A percentile compares a stretch with the other conserved stretches of the same genome.
phyloP scores from a whole-genome alignment of 2,797 vertebrate genomes.

The Parauchenoglanis punctatus region DNA sequence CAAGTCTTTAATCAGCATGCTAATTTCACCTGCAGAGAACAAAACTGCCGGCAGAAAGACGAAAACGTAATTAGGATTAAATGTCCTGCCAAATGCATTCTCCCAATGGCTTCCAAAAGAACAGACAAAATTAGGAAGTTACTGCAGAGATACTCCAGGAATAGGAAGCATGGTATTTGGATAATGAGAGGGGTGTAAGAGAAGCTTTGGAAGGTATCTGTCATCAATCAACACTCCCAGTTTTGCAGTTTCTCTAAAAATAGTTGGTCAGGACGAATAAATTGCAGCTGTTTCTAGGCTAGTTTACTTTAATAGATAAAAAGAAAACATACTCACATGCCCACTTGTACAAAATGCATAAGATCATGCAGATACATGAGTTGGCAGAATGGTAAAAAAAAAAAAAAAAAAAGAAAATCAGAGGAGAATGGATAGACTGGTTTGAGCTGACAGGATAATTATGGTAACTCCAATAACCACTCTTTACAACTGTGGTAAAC shows the following conservation, averaged over 20 bases:
- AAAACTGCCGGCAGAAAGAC: constrained; percentile 34
- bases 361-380: neutral
- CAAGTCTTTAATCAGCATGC: constrained; percentile 51
- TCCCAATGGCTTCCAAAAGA: neutral
- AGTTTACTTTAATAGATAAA: neutral
- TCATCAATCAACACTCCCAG: neutral
- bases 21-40: constrained; percentile 52
- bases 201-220: neutral
- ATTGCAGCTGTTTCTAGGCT: neutral
- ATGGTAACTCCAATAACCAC: neutral
- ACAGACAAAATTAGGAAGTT: constrained; percentile 13
- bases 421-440: neutral
- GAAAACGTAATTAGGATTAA: constrained; percentile 45
- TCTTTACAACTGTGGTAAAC: neutral
- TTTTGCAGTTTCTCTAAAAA: neutral
- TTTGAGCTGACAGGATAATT: neutral
- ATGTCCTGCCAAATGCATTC: constrained; percentile 15
- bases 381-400: neutral
- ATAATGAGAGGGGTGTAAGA: constrained; percentile 2
- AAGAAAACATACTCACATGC: neutral
- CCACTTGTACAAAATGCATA: neutral
- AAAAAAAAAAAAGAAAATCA: too few species aligned
- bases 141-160: neutral
- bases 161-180: neutral
- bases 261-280: neutral